Evolutionary conservation across 92 coral and sea anemone species (phyloP), one percentile per base, ranked within the genome.

Genomic region (Palythoa grandiflora): DNA sequence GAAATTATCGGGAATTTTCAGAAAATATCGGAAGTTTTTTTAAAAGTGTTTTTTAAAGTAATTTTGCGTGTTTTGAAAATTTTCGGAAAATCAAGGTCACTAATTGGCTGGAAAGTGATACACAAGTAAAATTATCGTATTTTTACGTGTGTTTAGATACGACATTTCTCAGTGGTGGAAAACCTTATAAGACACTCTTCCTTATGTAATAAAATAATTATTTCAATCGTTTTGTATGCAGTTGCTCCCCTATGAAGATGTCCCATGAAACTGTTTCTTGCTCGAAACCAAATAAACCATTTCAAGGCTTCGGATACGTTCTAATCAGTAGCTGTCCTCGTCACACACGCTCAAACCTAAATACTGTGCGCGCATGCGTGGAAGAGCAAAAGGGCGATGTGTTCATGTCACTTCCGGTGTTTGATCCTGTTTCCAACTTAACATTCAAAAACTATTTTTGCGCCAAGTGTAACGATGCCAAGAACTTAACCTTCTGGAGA

Each of bases 371-470:
- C 50, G 71, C 84, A 37, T 79, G 84, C 55, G 38, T 38, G 15
- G 71, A 38, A 36, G 51, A 37, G 28, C 16, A 21, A 47, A 65
- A 79, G 55, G 57, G 51, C 2, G 84, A 79, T 79, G 48, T 57
- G 51, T 55, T 79, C 53, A 17, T 17, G 9, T 1, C 36, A 2
- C 84, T 57, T 79, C 84, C 84, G 55, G 84, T 79, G 3, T 79
- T 79, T 79, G 84, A 79, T 6, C 71, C 9, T 39, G 13, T 37
- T 1, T 37, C 84, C 53, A 59, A 54, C 11, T 21, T 79, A 19
- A 79, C 70, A 3, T 79, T 54, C 19, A 79, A 79, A n/a, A 79
- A 79, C 52, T 79, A 79, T 21, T 79, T 79, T 20, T 79, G 84
- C 37, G 84, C 84, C 35, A 79, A 15, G 20, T 79, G 84, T 44